These are phyloP conservation scores for Eudasyphora cyanicolor DNA, from an alignment of 2,888 invertebrate species.

Conservation along the genomic window DNA sequence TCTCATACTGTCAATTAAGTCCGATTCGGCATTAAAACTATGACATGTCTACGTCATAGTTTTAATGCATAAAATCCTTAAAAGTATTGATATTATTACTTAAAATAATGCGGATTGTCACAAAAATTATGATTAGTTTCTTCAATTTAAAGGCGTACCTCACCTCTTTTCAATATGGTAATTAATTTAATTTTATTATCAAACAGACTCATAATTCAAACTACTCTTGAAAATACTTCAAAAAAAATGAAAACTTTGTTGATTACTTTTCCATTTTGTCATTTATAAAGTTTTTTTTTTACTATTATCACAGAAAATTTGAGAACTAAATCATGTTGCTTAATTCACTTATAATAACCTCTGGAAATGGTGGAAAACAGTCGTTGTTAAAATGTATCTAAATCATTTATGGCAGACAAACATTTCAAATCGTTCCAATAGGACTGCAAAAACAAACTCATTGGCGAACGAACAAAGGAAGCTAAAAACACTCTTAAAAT, in stretches of 20 bases:
- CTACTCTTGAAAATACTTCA: too few species aligned
- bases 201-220: too few species aligned
- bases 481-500: slow-evolving; percentile 28
- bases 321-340: slow-evolving; percentile 3
- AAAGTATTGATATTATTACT: too few species aligned
- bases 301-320: background rate
- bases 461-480: background rate
- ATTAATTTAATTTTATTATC: too few species aligned
- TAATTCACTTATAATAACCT: slow-evolving; percentile 19
- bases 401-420: background rate
- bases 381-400: background rate
- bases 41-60: too few species aligned
- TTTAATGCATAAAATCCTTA: too few species aligned
- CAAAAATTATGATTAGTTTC: too few species aligned
- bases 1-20: too few species aligned
- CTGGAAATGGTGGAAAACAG: background rate
- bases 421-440: background rate
- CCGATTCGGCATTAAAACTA: too few species aligned
- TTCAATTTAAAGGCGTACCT: too few species aligned
- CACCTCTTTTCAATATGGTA: too few species aligned
- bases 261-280: slow-evolving; percentile 14
- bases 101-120: too few species aligned
- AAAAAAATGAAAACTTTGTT: background rate
- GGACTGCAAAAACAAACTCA: background rate
- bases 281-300: background rate